These are phyloP conservation scores for Grallaria varia DNA, from an alignment of 2,113 vertebrate species.

Conservation along the genomic window DNA sequence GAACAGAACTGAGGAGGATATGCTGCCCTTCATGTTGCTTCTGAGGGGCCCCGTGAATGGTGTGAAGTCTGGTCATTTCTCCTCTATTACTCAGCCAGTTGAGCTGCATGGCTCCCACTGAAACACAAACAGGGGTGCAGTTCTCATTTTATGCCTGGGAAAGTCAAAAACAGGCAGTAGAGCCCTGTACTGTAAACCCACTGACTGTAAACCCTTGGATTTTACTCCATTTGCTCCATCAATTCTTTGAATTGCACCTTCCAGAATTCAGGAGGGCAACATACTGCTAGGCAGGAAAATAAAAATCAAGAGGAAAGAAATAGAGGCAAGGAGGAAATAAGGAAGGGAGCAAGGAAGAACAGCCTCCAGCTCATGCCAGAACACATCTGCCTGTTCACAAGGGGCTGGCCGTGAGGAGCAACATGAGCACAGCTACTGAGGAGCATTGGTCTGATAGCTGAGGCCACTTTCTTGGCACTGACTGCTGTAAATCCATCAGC, in stretches of 20 bases:
- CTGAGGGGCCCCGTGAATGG: too few relatives aligned
- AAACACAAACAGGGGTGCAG: background rate
- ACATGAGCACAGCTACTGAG: background rate
- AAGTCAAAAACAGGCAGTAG: background rate
- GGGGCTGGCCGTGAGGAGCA: background rate
- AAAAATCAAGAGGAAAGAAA: background rate
- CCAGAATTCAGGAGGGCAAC: background rate
- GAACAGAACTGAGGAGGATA: background rate
- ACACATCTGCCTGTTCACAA: background rate
- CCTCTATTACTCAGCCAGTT: background rate
- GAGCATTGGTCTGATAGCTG: background rate
- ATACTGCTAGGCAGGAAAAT: background rate
- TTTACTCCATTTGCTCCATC: background rate
- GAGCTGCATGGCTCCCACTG: background rate
- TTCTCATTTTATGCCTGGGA: background rate
- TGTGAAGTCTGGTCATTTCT: background rate
- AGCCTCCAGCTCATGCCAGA: background rate
- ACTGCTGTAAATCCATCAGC: background rate
- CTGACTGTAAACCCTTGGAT: background rate
- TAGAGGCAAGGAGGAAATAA: background rate
- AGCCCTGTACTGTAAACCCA: too few relatives aligned
- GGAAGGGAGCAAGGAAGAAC: background rate
- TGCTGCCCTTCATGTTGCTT: background rate
- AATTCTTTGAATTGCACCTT: background rate
- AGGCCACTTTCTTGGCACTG: background rate